These are phyloP conservation scores for Callitettix versicolor DNA, from an alignment of 1,140 invertebrate species.

Conservation along the genomic window DNA sequence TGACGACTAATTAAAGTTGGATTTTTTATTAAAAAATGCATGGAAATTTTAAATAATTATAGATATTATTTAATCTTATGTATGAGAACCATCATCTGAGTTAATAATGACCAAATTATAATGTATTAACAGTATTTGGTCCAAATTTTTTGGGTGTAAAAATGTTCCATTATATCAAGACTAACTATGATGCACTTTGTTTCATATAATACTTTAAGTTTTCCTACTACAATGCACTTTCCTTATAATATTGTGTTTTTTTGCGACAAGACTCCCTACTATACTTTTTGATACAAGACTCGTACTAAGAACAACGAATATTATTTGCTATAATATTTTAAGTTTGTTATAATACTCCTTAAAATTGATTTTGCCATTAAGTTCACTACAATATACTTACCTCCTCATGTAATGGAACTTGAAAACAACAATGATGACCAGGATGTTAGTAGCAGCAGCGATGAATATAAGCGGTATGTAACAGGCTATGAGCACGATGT, in stretches of 20 bases:
- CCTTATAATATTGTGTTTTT: neutral
- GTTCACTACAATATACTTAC: constrained; percentile 37
- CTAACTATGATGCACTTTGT: too few relatives aligned
- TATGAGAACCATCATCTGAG: too few relatives aligned
- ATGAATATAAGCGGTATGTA: constrained; percentile 47
- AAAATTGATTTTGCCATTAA: neutral
- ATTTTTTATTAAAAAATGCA: too few relatives aligned
- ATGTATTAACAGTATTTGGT: too few relatives aligned
- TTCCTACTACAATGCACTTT: too few relatives aligned
- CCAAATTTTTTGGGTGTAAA: too few relatives aligned
- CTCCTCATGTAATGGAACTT: constrained; percentile 57
- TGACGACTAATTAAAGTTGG: too few relatives aligned
- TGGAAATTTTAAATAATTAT: too few relatives aligned
- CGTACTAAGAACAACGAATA: neutral
- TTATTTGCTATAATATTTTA: neutral
- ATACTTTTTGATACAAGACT: neutral
- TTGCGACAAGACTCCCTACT: neutral
- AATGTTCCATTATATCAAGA: too few relatives aligned
- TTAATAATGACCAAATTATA: too few relatives aligned
- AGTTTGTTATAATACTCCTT: neutral
- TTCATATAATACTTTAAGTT: too few relatives aligned
- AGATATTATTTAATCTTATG: too few relatives aligned
- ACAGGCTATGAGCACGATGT: constrained; percentile 42
- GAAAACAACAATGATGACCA: constrained; percentile 53
- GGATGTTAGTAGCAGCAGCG: constrained; percentile 47